Base-by-base conservation (phyloP, 2,113 vertebrate genomes). In the Equus przewalskii region DNA sequence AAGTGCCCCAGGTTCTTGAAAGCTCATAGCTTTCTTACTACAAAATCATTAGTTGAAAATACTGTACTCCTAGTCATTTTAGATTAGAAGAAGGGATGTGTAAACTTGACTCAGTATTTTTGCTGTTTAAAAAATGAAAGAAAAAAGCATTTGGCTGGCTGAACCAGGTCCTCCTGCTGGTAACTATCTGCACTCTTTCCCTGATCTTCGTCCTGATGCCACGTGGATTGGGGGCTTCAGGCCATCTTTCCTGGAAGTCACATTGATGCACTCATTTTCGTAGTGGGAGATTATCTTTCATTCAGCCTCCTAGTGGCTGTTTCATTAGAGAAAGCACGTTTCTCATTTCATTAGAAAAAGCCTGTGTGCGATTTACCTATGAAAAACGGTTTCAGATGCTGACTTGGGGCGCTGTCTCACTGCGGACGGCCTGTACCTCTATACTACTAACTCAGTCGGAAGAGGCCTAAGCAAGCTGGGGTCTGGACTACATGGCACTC, bases 391-490 rank as follows among this genome's bases (percentile, higher is more conserved):
- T 98, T 56, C 99, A 99, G 99, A 99, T 98, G 99, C 99, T 98
- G 99, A 99, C 98, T 98, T 99, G 58, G 99, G 99, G 30, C 99
- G 99, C 98, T 99, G 99, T 97, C 99, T 99, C 58, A 99, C 99
- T 88, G 99, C 99, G 90, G 99, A 99, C 46, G 99, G 99, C 16
- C 99, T 99, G 97, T 99, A 99, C 99, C 99, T 99, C 91, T 99
- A 99, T 85, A 99, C 99, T 7, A 99, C 99, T 70, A 99, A 99
- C 98, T 99, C 99, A 22, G 99, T 99, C 98, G 99, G 99, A 98
- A 99, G 99, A 98, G 99, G 99, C 96, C 99, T 99, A 98, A 99
- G 99, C 99, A 99, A 99, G 97, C 98, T 99, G 97, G 99, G 99
- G 85, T 99, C 99, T 96, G 99, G 99, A 95, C 99, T 99, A 97